Evolutionary conservation across 2,888 invertebrate species (phyloP).

Genomic region (Hirudinaria manillensis): DNA sequence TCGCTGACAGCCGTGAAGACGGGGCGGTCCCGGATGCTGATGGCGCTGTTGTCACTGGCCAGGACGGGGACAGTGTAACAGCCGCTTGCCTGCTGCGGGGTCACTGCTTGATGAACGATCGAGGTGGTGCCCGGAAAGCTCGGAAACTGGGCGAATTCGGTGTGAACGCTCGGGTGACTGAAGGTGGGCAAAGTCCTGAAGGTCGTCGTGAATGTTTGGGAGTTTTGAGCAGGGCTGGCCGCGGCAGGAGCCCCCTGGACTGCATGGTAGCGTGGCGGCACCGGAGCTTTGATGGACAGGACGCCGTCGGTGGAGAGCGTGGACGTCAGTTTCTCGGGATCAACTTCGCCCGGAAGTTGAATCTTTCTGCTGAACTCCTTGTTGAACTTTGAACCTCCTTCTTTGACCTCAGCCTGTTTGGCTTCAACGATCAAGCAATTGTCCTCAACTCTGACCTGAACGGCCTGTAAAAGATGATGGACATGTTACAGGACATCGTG

Average conservation of each 20-base stretch:
- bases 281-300: slow-evolving; percentile 37
- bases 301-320: slow-evolving; percentile 37
- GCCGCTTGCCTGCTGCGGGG: slow-evolving; percentile 6
- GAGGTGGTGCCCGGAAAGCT: background rate
- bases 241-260: background rate
- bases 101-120: too few relatives aligned
- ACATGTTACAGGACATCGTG: background rate
- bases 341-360: slow-evolving; percentile 36
- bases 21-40: slow-evolving; percentile 21
- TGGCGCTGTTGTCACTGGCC: slow-evolving; percentile 6
- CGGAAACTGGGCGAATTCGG: background rate
- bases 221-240: background rate
- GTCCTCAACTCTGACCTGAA: slow-evolving; percentile 35
- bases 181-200: background rate
- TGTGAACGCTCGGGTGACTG: background rate
- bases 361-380: slow-evolving; percentile 37
- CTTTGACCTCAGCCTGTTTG: slow-evolving; percentile 31
- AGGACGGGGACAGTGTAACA: slow-evolving; percentile 28
- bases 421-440: slow-evolving; percentile 35
- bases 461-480: slow-evolving; percentile 19
- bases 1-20: slow-evolving; percentile 26
- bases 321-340: slow-evolving; percentile 36
- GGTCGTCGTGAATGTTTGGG: slow-evolving; percentile 1
- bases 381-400: slow-evolving; percentile 28
- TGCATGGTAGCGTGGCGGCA: slow-evolving; percentile 35